Evolutionary conservation across 2,113 vertebrate species (phyloP).

Genomic region (Phycodurus eques): DNA sequence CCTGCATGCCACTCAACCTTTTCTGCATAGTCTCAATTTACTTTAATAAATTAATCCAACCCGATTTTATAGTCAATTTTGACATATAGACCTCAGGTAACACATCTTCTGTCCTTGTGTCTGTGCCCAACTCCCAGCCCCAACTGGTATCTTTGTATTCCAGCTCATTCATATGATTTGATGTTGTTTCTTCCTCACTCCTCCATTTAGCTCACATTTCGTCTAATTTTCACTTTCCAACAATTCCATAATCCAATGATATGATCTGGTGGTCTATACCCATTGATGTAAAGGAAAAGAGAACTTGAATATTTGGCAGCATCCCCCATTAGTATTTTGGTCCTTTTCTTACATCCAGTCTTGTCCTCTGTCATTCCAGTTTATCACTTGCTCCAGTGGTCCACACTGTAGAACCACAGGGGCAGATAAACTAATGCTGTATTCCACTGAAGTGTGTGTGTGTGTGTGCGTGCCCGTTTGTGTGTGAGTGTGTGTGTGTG

Average conservation of each 20-base stretch:
- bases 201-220: conserved; percentile 13
- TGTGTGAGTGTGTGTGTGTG: conserved; percentile 9
- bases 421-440: conserved; percentile 36
- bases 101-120: conserved; percentile 18
- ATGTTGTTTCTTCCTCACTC: conserved; percentile 8
- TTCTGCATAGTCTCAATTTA: conserved; percentile 1
- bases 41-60: conserved; percentile 16
- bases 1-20: conserved; percentile 12
- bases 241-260: conserved; percentile 40
- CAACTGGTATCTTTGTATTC: conserved; percentile 3
- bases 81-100: conserved; percentile 16
- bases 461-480: conserved; percentile 23
- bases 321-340: conserved; percentile 1
- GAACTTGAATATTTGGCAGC: conserved; percentile 31
- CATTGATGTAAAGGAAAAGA: conserved; percentile 30
- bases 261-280: conserved; percentile 56
- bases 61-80: conserved; percentile 24
- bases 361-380: conserved; percentile 34
- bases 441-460: conserved; percentile 17
- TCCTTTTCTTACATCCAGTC: conserved; percentile 27
- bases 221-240: conserved; percentile 4
- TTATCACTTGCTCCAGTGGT: conserved; percentile 63
- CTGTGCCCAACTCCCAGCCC: conserved; percentile 2
- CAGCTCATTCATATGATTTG: conserved; percentile 27
- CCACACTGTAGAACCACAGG: conserved; percentile 37